These are phyloP conservation scores for Xestia sexstrigata DNA, from an alignment of 2,888 invertebrate genomes.

Conservation along the genomic window DNA sequence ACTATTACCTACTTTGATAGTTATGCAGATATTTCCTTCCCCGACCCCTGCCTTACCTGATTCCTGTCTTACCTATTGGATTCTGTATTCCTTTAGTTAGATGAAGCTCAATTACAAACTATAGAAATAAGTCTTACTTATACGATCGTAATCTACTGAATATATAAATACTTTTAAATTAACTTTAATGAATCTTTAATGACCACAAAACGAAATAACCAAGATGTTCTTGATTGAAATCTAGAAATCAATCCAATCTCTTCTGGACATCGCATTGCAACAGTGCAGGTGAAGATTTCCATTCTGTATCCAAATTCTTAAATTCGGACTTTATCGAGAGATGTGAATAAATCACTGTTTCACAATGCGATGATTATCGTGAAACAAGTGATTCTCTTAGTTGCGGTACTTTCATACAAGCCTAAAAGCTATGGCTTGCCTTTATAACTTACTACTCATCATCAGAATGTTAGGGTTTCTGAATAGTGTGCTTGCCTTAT, in stretches of 20 bases:
- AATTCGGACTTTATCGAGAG: not conserved
- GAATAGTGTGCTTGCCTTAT: no score
- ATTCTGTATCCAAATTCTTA: not conserved
- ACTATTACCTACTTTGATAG: not conserved
- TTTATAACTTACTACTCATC: no score
- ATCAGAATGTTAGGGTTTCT: no score
- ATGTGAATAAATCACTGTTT: not conserved
- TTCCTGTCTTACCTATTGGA: not conserved
- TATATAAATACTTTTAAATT: not conserved
- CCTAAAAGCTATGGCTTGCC: no score
- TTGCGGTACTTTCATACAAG: no score
- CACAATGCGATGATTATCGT: not conserved
- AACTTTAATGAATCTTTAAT: not conserved
- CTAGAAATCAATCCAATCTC: slow-evolving; percentile 15
- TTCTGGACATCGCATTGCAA: not conserved
- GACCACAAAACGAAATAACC: not conserved
- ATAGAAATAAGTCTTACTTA: not conserved
- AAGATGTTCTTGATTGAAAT: slow-evolving; percentile 22
- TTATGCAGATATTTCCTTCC: not conserved
- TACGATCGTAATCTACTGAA: not conserved
- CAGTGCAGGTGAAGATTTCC: not conserved
- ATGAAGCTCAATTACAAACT: not conserved
- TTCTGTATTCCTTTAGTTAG: not conserved
- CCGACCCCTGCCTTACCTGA: not conserved
- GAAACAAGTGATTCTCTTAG: not conserved